These are phyloP conservation scores for Petrocephalus zakoni DNA, from an alignment of 2,113 vertebrate species.

Conservation along the genomic window DNA sequence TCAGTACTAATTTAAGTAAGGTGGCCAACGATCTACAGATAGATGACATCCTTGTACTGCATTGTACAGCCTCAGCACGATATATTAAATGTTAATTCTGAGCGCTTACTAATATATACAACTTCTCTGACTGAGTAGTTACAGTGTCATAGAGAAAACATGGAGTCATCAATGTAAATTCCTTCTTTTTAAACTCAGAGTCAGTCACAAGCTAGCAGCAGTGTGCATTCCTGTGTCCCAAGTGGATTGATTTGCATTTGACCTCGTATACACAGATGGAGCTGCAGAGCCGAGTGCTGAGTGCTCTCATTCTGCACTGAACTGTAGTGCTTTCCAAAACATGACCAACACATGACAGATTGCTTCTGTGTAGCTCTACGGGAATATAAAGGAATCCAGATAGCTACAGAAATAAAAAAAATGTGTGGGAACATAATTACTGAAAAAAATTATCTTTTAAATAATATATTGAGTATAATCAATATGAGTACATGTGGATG, in stretches of 20 bases:
- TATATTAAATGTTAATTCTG: background rate
- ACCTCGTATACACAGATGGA: background rate
- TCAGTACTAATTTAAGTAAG: constrained; percentile 1
- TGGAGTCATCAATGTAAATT: background rate
- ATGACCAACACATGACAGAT: background rate
- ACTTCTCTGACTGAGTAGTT: background rate
- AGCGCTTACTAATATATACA: background rate
- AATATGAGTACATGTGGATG: background rate
- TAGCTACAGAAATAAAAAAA: background rate
- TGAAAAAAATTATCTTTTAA: background rate
- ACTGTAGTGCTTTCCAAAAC: background rate
- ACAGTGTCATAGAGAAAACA: background rate
- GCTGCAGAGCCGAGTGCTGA: background rate
- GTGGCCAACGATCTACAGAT: background rate
- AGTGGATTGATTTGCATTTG: background rate
- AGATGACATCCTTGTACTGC: background rate
- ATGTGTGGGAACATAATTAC: background rate
- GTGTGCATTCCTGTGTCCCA: background rate
- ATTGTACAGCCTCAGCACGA: background rate
- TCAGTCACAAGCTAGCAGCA: background rate
- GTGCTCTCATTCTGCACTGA: background rate
- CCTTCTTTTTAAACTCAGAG: background rate
- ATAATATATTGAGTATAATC: background rate
- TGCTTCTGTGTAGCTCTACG: background rate
- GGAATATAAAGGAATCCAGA: background rate